A percentile compares a stretch with the other conserved stretches of the same genome.
phyloP scores from a whole-genome alignment of 2,888 invertebrate genomes.

The Heteromurus nitidus region DNA sequence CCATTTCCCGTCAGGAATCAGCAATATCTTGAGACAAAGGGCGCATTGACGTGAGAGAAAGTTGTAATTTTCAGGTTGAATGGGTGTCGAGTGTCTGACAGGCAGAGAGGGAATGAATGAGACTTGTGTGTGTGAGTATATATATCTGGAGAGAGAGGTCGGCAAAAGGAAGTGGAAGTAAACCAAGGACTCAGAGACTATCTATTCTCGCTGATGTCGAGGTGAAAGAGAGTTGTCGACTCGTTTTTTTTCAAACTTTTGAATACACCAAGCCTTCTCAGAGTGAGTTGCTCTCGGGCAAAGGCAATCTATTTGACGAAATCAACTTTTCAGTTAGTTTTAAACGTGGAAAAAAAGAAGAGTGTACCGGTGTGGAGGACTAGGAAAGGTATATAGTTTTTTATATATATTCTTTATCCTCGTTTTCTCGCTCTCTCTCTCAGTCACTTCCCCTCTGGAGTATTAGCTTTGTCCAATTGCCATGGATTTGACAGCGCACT shows the following conservation, averaged over 20 bases:
- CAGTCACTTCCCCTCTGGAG: neutral
- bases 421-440: too few relatives aligned
- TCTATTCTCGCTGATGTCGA: neutral
- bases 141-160: too few relatives aligned
- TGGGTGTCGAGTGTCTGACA: conserved; percentile 44
- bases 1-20: conserved; percentile 46
- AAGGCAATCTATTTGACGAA: conserved; percentile 40
- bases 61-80: conserved; percentile 63
- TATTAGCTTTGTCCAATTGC: conserved; percentile 56
- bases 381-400: conserved; percentile 2
- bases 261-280: neutral
- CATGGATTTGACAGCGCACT: conserved; percentile 63
- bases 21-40: conserved; percentile 58
- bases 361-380: neutral
- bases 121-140: neutral
- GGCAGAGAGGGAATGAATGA: conserved; percentile 22
- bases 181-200: neutral
- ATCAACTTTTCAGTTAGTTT: conserved; percentile 34
- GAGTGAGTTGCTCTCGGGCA: conserved; percentile 29
- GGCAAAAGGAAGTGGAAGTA: neutral
- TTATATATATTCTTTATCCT: too few relatives aligned
- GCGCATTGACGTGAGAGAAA: conserved; percentile 51
- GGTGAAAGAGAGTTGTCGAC: neutral
- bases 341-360: conserved; percentile 7
- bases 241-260: neutral